Evolutionary conservation across 2,888 invertebrate species (phyloP).

Genomic region (Aphidius colemani): DNA sequence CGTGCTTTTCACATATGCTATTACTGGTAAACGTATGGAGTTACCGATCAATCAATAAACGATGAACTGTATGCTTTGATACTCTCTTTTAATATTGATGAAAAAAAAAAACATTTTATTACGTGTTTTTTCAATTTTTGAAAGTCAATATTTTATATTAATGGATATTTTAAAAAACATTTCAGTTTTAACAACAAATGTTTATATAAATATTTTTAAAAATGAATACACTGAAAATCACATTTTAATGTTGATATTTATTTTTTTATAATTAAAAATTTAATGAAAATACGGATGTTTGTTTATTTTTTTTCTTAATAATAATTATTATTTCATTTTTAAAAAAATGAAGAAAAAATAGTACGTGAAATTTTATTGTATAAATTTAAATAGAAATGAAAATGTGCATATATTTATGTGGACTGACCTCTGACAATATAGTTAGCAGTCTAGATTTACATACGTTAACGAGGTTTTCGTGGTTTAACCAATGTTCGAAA

Average conservation of each 20-base stretch:
- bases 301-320: constrained; percentile 32
- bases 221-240: too few relatives aligned
- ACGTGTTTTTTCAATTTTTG: not conserved
- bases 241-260: too few relatives aligned
- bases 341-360: not conserved
- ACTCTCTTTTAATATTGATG: not conserved
- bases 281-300: too few relatives aligned
- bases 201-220: too few relatives aligned
- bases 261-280: not conserved
- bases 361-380: not conserved
- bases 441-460: constrained; percentile 55
- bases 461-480: constrained; percentile 57
- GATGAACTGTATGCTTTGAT: too few relatives aligned
- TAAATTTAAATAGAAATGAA: constrained; percentile 7
- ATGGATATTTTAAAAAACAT: not conserved
- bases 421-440: constrained; percentile 41
- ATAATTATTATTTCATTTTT: too few relatives aligned
- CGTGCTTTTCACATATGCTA: too few relatives aligned
- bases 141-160: constrained; percentile 14
- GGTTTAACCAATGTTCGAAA: constrained; percentile 54
- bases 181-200: not conserved
- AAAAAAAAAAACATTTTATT: not conserved
- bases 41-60: too few relatives aligned
- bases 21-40: too few relatives aligned
- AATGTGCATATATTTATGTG: constrained; percentile 34